A percentile compares a stretch with the other conserved stretches of the same genome.
These are phyloP conservation scores for Laticauda colubrina DNA, from an alignment of 2,113 vertebrate genomes.

Conservation along the genomic window DNA sequence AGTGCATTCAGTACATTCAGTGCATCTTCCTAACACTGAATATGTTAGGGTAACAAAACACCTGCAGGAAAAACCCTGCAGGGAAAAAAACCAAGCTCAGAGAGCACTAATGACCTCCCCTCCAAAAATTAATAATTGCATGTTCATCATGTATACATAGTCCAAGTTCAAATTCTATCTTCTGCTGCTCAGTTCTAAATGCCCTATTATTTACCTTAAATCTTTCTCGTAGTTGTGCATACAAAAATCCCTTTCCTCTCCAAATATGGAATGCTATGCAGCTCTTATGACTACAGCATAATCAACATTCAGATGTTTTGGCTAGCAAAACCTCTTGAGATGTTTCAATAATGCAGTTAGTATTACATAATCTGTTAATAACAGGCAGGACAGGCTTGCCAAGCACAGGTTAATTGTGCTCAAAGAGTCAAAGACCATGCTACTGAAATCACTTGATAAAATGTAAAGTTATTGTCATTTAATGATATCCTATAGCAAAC, in stretches of 20 bases:
- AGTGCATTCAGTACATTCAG: too few relatives aligned
- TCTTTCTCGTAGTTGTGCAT: not conserved
- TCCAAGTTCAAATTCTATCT: too few relatives aligned
- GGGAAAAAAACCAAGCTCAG: not conserved
- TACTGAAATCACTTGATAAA: not conserved
- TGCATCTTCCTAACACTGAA: not conserved
- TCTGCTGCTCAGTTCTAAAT: not conserved
- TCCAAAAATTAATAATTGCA: too few relatives aligned
- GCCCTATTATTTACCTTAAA: not conserved
- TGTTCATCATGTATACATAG: too few relatives aligned
- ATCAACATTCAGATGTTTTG: not conserved
- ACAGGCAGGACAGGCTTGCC: not conserved
- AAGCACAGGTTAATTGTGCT: not conserved
- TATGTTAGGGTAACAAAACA: not conserved
- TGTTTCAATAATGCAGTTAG: not conserved
- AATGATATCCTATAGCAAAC: not conserved
- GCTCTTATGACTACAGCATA: not conserved
- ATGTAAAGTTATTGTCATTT: not conserved
- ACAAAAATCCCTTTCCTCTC: not conserved
- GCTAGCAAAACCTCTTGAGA: not conserved
- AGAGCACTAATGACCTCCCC: not conserved
- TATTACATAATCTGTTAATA: not conserved
- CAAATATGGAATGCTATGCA: not conserved
- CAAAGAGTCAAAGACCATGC: not conserved
- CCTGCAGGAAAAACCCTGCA: not conserved